These are phyloP conservation scores for Aphidius colemani DNA, from an alignment of 2,888 invertebrate genomes.

Conservation along the genomic window DNA sequence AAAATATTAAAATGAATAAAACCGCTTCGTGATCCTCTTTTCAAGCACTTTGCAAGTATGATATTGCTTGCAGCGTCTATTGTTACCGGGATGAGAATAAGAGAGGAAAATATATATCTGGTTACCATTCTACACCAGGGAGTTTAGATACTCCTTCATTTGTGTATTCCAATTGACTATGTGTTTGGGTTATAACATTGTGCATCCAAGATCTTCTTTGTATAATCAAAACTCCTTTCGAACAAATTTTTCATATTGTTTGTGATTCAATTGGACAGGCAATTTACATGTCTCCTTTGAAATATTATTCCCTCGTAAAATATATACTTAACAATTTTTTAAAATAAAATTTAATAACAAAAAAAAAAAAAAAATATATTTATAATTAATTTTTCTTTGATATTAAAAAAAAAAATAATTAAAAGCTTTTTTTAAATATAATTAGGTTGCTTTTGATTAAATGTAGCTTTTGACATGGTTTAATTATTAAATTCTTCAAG, in stretches of 20 bases:
- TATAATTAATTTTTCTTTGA: no score
- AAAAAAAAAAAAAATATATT: no score
- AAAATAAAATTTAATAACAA: no score
- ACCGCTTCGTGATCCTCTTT: constrained; percentile 31
- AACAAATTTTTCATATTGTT: constrained; percentile 59
- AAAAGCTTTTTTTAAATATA: no score
- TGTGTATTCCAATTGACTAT: constrained; percentile 26
- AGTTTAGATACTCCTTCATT: constrained; percentile 26
- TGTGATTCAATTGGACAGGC: constrained; percentile 59
- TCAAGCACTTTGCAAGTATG: constrained; percentile 54
- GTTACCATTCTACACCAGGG: constrained; percentile 26
- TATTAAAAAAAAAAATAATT: no score
- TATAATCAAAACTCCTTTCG: constrained; percentile 57
- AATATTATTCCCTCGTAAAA: constrained; percentile 45
- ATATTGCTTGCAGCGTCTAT: constrained; percentile 39
- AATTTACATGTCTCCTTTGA: constrained; percentile 56
- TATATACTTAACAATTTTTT: no score
- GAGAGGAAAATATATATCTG: constrained; percentile 44
- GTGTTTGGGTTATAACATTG: constrained; percentile 32
- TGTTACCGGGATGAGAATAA: constrained; percentile 1
- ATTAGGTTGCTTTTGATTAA: no score
- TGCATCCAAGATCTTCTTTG: constrained; percentile 47
- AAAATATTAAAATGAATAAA: no score
- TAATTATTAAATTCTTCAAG: no score
- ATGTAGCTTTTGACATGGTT: no score